Evolutionary conservation across 2,113 vertebrate species (phyloP).

Genomic region (Chlamydotis undulata): DNA sequence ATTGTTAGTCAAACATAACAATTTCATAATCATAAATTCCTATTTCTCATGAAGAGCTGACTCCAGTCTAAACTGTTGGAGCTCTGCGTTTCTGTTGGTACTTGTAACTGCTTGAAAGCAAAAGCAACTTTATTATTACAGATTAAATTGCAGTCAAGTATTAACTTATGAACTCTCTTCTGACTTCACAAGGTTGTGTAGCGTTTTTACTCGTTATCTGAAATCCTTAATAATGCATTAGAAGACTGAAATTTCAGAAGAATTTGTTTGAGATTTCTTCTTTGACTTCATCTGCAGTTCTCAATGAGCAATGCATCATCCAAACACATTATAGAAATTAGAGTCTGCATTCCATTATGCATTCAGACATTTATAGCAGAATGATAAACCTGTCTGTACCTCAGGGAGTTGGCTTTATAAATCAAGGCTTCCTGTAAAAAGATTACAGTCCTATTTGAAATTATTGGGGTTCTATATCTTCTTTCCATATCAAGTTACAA

Average conservation of each 20-base stretch:
- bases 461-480: conserved; percentile 63
- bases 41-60: conserved; percentile 51
- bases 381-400: conserved; percentile 74
- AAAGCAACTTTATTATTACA: conserved; percentile 15
- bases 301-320: conserved; percentile 71
- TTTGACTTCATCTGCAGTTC: conserved; percentile 56
- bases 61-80: not conserved
- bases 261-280: conserved; percentile 55
- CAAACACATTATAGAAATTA: conserved; percentile 76
- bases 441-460: conserved; percentile 62
- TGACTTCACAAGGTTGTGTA: not conserved
- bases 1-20: conserved; percentile 30
- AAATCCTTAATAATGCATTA: conserved; percentile 68
- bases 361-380: conserved; percentile 75
- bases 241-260: conserved; percentile 50
- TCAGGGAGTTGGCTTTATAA: conserved; percentile 72
- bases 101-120: conserved; percentile 5
- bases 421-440: conserved; percentile 69
- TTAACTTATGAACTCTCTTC: conserved; percentile 2
- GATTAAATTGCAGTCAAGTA: conserved; percentile 29
- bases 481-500: not conserved
- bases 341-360: conserved; percentile 70
- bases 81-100: not conserved
- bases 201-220: conserved; percentile 53
- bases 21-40: conserved; percentile 12